These are phyloP conservation scores for Manduca sexta DNA, from an alignment of 1,140 invertebrate species.

Conservation along the genomic window DNA sequence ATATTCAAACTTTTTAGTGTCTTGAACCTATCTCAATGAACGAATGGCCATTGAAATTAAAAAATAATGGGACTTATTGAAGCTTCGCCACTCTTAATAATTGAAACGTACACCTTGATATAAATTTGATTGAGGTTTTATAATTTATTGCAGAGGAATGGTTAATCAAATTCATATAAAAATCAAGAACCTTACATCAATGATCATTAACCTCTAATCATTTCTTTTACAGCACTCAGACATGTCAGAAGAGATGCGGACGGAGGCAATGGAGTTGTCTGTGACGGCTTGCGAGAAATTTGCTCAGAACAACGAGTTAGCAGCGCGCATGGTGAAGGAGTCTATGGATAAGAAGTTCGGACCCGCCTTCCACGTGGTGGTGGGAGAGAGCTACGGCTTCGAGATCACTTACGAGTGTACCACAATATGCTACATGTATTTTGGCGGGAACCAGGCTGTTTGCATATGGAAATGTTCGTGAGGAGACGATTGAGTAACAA, in stretches of 20 bases:
- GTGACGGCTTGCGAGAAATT: constrained; percentile 95
- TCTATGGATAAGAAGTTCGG: constrained; percentile 96
- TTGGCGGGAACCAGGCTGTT: constrained; percentile 91
- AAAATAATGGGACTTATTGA: too few relatives aligned
- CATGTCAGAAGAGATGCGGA: constrained; percentile 93
- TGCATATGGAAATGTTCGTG: constrained; percentile 92
- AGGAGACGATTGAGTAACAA: constrained; percentile 8
- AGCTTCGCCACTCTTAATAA: too few relatives aligned
- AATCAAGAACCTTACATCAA: too few relatives aligned
- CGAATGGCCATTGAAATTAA: too few relatives aligned
- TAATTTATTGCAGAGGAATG: too few relatives aligned
- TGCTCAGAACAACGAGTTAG: constrained; percentile 80
- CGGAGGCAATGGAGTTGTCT: constrained; percentile 90
- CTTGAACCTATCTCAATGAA: too few relatives aligned
- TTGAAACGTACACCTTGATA: too few relatives aligned
- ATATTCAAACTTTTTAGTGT: too few relatives aligned
- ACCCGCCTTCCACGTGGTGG: constrained; percentile 92
- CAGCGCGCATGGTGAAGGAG: constrained; percentile 93
- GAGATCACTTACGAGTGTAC: constrained; percentile 93
- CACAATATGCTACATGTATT: constrained; percentile 93
- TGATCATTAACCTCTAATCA: too few relatives aligned
- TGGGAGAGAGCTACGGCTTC: constrained; percentile 96
- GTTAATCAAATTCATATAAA: too few relatives aligned
- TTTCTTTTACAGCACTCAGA: constrained; percentile 81
- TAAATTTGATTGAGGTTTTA: too few relatives aligned